Evolutionary conservation across 2,888 invertebrate species (phyloP).

Genomic region (Agapostemon virescens): DNA sequence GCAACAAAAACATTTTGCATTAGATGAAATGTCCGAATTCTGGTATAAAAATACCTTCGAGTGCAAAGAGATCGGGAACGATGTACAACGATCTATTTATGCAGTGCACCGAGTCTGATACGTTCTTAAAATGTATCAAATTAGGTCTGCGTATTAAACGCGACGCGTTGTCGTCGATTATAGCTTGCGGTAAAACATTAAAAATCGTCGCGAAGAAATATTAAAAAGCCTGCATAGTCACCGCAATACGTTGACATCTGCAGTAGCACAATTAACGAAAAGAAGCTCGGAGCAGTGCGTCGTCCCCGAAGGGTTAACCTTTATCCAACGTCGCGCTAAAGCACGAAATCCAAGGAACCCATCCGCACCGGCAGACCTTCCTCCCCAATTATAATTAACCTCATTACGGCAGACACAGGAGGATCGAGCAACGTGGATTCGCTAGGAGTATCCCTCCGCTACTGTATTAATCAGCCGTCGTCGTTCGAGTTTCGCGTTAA

Average conservation of each 20-base stretch:
- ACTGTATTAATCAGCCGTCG: not conserved
- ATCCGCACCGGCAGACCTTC: not conserved
- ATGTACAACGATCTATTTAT: not conserved
- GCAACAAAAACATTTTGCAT: not conserved
- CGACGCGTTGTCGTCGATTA: not conserved
- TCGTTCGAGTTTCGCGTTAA: constrained; percentile 21
- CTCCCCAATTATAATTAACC: not conserved
- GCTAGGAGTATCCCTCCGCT: not conserved
- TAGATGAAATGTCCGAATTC: not conserved
- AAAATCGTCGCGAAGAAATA: not conserved
- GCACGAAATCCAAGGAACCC: not conserved
- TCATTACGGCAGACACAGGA: not conserved
- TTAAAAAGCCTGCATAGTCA: not conserved
- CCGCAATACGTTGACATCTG: too few species aligned
- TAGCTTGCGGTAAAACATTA: too few species aligned
- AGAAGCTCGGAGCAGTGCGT: not conserved
- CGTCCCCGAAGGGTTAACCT: not conserved
- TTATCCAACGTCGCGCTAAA: not conserved
- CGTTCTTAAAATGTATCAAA: not conserved
- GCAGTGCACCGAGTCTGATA: not conserved
- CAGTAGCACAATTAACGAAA: not conserved
- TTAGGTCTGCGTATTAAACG: not conserved
- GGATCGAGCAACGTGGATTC: not conserved
- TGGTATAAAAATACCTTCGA: not conserved
- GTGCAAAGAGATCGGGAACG: not conserved